Conservation (phyloP, 35 echinoderm and acorn worm genomes). For the Apostichopus parvimensis region DNA sequence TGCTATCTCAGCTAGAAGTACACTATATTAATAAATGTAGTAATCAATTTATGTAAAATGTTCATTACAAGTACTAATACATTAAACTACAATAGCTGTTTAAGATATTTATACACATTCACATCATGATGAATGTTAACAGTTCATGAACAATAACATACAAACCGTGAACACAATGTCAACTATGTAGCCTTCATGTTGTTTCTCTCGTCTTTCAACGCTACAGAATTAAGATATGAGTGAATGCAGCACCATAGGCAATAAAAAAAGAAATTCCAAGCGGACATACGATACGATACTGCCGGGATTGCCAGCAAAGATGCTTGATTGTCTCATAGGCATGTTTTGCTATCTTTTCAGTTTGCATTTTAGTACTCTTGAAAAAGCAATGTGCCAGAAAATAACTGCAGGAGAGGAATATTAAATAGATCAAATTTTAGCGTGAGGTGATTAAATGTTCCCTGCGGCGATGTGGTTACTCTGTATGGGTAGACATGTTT, state of each 20-base stretch:
- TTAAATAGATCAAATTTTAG: conserved; percentile 51
- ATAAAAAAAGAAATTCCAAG: conserved; percentile 16
- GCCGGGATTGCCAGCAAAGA: neutral
- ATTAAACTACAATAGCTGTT: no score
- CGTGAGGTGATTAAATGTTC: conserved; percentile 44
- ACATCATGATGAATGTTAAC: neutral
- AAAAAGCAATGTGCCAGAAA: conserved; percentile 40
- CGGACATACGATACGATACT: conserved; percentile 28
- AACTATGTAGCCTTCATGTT: neutral
- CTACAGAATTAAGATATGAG: neutral
- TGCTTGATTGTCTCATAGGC: conserved; percentile 27
- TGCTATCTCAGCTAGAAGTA: no score
- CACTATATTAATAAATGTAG: no score
- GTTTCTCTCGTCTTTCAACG: neutral
- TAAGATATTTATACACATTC: neutral
- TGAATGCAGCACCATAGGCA: conserved; percentile 11
- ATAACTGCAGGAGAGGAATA: conserved; percentile 34
- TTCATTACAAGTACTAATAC: no score
- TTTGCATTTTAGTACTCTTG: conserved; percentile 34
- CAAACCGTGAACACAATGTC: neutral
- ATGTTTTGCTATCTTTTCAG: conserved; percentile 37
- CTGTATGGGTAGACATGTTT: conserved; percentile 44
- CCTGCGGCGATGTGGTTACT: conserved; percentile 24
- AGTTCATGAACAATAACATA: neutral
- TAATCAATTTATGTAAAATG: no score